These are phyloP conservation scores for Bombus impatiens DNA, from an alignment of 1,140 invertebrate species.

Conservation along the genomic window DNA sequence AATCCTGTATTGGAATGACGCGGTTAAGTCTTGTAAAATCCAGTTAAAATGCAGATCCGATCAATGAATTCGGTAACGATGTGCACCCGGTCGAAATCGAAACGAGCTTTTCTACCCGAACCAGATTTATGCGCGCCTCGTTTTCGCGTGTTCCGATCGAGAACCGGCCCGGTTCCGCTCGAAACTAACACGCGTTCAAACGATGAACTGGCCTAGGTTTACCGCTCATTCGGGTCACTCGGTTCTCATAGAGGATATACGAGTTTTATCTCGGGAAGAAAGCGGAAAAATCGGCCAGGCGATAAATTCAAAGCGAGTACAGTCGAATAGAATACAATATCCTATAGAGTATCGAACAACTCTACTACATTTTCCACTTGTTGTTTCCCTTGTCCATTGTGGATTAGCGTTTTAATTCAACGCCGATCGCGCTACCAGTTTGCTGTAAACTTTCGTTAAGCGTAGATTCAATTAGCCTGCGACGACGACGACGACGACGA, in stretches of 20 bases:
- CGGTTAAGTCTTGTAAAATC: constrained; percentile 54
- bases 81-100: constrained; percentile 23
- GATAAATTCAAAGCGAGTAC: too few relatives aligned
- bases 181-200: not conserved
- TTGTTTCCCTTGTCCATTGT: not conserved
- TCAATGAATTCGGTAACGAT: constrained; percentile 31
- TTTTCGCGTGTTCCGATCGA: not conserved
- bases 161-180: not conserved
- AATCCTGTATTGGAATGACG: constrained; percentile 12
- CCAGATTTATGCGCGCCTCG: constrained; percentile 1
- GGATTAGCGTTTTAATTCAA: constrained; percentile 9
- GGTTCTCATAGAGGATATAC: not conserved
- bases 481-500: constrained; percentile 3
- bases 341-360: too few relatives aligned
- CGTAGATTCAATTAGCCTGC: constrained; percentile 31
- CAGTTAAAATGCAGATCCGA: constrained; percentile 70
- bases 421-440: not conserved
- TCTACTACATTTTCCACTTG: not conserved
- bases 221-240: not conserved
- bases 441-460: constrained; percentile 24
- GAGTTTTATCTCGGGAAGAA: too few relatives aligned
- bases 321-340: not conserved
- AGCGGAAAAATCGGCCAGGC: not conserved
- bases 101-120: not conserved
- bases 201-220: not conserved